Conservation (phyloP, 2,113 vertebrate species). For the Macquaria ambigua region DNA sequence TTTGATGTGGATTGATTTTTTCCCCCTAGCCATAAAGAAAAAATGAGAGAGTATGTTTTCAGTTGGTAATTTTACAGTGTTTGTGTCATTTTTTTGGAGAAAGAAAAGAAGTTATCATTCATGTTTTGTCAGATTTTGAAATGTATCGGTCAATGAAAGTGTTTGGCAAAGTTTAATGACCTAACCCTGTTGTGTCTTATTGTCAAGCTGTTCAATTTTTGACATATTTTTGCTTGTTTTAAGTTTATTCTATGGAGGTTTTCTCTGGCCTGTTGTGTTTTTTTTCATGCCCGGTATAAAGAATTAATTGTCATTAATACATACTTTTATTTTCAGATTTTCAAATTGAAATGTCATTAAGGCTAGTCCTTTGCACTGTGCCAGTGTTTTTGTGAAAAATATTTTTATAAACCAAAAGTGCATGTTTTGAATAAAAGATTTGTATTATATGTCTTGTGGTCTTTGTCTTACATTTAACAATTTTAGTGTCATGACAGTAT, state of each 20-base stretch:
- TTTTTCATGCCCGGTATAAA: not conserved
- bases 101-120: not conserved
- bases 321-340: conserved; percentile 38
- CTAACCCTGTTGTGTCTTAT: conserved; percentile 8
- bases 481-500: not conserved
- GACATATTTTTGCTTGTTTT: not conserved
- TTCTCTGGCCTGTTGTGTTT: conserved; percentile 3
- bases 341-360: conserved; percentile 37
- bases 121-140: not conserved
- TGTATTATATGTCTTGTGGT: conserved; percentile 18
- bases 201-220: not conserved
- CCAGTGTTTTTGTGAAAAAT: conserved; percentile 51
- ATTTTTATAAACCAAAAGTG: conserved; percentile 56
- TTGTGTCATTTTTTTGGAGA: not conserved
- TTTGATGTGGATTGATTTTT: not conserved
- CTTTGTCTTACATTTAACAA: conserved; percentile 3
- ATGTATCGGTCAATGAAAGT: not conserved
- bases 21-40: not conserved
- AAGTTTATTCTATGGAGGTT: conserved; percentile 11
- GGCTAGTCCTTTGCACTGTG: conserved; percentile 33
- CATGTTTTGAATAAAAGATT: conserved; percentile 68
- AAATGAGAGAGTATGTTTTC: not conserved
- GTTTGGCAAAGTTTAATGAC: not conserved
- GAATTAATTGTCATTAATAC: not conserved
- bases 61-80: not conserved